These are phyloP conservation scores for Itoplectis maculator DNA, from an alignment of 2,888 invertebrate genomes.

Conservation along the genomic window DNA sequence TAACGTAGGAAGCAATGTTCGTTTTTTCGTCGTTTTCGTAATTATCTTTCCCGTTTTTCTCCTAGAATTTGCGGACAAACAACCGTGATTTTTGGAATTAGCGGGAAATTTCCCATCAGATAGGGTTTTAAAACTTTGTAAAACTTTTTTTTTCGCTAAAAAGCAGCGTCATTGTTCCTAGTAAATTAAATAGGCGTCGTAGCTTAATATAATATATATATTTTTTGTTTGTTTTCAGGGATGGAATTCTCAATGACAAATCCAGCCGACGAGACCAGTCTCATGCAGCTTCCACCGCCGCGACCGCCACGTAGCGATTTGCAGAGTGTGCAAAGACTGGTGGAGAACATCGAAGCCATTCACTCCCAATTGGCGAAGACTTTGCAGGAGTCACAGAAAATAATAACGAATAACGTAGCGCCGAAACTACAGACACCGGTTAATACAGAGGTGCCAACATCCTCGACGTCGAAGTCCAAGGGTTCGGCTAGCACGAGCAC, in stretches of 20 bases:
- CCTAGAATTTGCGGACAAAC: too few relatives aligned
- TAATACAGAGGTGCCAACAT: slow-evolving; percentile 47
- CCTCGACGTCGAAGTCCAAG: slow-evolving; percentile 65
- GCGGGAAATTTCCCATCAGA: too few relatives aligned
- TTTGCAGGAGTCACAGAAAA: slow-evolving; percentile 77
- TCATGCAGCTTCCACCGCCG: slow-evolving; percentile 74
- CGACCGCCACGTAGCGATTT: slow-evolving; percentile 68
- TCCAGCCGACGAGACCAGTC: slow-evolving; percentile 74
- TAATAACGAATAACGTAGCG: slow-evolving; percentile 70
- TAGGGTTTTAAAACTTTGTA: too few relatives aligned
- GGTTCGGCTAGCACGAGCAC: slow-evolving; percentile 63
- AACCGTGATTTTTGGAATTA: too few relatives aligned
- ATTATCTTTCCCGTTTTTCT: too few relatives aligned
- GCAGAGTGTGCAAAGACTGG: slow-evolving; percentile 74
- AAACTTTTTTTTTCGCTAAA: too few relatives aligned
- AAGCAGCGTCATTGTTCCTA: neutral
- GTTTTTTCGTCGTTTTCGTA: too few relatives aligned
- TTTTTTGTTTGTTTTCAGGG: slow-evolving; percentile 65
- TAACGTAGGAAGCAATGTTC: neutral
- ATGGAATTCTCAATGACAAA: slow-evolving; percentile 76
- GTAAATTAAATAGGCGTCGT: neutral
- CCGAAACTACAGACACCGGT: slow-evolving; percentile 25
- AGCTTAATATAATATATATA: neutral
- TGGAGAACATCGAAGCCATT: slow-evolving; percentile 79
- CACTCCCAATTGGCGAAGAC: slow-evolving; percentile 78